Percentiles rank a stretch among this genome's conserved stretches.
phyloP scores from a whole-genome alignment of 2,797 vertebrate species.

The Mycteria americana region DNA sequence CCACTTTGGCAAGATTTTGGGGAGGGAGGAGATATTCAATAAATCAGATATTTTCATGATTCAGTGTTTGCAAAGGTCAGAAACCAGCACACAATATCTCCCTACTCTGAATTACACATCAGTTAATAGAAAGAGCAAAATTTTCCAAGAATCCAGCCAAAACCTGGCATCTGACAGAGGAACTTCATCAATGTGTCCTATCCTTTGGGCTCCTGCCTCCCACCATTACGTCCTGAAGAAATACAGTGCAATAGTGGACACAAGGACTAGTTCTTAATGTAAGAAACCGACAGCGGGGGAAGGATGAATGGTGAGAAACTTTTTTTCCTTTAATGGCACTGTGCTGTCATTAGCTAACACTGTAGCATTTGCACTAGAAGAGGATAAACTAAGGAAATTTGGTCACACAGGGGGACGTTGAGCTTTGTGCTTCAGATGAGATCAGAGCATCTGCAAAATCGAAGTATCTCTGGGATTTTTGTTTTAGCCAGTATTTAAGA shows the following conservation, averaged over 20 bases:
- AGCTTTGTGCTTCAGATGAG: background rate
- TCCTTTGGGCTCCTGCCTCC: background rate
- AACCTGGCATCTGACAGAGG: constrained; percentile 48
- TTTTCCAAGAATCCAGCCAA: constrained; percentile 70
- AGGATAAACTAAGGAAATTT: background rate
- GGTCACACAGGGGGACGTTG: background rate
- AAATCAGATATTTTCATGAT: constrained; percentile 72
- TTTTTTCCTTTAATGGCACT: background rate
- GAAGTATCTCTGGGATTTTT: background rate
- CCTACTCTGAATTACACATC: constrained; percentile 45
- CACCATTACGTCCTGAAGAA: background rate
- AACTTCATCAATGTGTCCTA: constrained; percentile 29
- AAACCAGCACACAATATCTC: constrained; percentile 64
- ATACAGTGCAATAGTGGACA: background rate
- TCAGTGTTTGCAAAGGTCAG: constrained; percentile 70
- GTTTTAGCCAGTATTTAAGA: background rate
- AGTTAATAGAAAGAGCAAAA: constrained; percentile 55
- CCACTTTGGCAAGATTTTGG: constrained; percentile 63
- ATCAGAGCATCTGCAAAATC: background rate
- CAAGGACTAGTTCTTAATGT: background rate
- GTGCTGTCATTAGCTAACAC: background rate
- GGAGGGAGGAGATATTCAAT: constrained; percentile 61
- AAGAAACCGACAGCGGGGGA: background rate
- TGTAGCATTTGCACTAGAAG: background rate
- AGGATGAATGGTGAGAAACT: background rate